Conservation (phyloP, 2,888 invertebrate genomes). For the Megalurothrips usitatus region DNA sequence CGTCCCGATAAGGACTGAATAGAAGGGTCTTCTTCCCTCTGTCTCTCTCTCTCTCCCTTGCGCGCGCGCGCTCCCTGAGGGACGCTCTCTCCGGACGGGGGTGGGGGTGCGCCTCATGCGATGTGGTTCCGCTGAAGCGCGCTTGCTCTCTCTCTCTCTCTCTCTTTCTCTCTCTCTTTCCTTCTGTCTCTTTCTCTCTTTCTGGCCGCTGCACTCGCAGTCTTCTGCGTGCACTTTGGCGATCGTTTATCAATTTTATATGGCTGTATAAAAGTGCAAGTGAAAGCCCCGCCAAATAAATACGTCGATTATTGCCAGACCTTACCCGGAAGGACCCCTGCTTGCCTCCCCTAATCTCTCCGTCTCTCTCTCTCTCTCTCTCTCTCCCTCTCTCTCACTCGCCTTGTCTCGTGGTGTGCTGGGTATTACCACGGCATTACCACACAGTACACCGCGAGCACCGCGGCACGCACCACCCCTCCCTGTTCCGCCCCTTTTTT, state of each 20-base stretch:
- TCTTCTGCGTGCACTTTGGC: background rate
- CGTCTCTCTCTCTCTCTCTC: background rate
- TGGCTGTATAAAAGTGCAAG: constrained; percentile 24
- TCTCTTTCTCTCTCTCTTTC: background rate
- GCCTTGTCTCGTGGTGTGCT: background rate
- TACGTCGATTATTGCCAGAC: constrained; percentile 9
- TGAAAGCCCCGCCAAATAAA: constrained; percentile 16
- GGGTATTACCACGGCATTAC: no score
- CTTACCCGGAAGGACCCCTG: background rate
- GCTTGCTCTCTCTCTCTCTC: background rate
- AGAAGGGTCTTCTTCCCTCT: background rate
- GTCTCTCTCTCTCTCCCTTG: background rate
- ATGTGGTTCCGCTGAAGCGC: background rate
- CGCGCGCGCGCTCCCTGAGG: background rate
- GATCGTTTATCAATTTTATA: constrained; percentile 27
- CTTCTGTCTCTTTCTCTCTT: background rate
- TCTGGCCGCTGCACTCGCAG: background rate
- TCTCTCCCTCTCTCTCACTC: background rate
- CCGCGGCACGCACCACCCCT: no score
- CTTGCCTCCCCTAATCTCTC: background rate
- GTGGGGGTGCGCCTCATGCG: background rate
- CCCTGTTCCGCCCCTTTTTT: background rate
- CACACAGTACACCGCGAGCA: background rate
- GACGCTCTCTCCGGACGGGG: no score
- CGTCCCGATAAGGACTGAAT: background rate